These are phyloP conservation scores for Falco cherrug DNA, from an alignment of 2,797 vertebrate species.

Conservation along the genomic window DNA sequence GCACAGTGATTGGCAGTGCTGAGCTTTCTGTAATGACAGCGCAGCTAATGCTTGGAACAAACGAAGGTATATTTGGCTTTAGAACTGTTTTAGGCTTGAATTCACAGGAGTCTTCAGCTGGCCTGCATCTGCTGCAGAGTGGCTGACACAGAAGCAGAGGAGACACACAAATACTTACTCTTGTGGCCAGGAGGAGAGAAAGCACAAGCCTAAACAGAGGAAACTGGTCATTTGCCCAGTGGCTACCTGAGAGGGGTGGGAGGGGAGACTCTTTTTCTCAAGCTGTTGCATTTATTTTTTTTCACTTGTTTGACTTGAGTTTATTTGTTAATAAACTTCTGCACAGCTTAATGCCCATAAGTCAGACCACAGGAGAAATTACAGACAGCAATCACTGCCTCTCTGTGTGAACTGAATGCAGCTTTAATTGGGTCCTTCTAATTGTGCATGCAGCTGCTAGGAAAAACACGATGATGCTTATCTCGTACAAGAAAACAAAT, in stretches of 20 bases:
- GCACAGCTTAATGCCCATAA: neutral
- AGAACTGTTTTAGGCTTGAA: neutral
- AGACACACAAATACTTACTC: neutral
- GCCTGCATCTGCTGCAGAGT: neutral
- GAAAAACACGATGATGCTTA: neutral
- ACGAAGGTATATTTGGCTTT: neutral
- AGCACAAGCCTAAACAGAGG: neutral
- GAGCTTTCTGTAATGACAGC: neutral
- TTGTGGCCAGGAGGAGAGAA: neutral
- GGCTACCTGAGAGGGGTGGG: neutral
- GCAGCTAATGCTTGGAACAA: neutral
- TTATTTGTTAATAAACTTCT: slow-evolving; percentile 35
- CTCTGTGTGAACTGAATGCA: slow-evolving; percentile 4
- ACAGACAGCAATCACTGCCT: neutral
- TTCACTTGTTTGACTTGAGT: neutral
- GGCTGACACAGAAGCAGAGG: neutral
- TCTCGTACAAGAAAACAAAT: slow-evolving; percentile 22
- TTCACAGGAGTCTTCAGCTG: neutral
- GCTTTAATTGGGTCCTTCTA: slow-evolving; percentile 42
- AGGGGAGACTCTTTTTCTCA: neutral
- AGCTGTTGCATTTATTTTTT: neutral
- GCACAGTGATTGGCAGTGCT: neutral
- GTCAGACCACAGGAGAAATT: slow-evolving; percentile 44
- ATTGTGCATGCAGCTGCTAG: slow-evolving; percentile 28
- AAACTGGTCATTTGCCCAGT: neutral